Evolutionary conservation across 2,888 invertebrate genomes (phyloP), one percentile per base, ranked within the genome.

Genomic region (Lypha dubia): DNA sequence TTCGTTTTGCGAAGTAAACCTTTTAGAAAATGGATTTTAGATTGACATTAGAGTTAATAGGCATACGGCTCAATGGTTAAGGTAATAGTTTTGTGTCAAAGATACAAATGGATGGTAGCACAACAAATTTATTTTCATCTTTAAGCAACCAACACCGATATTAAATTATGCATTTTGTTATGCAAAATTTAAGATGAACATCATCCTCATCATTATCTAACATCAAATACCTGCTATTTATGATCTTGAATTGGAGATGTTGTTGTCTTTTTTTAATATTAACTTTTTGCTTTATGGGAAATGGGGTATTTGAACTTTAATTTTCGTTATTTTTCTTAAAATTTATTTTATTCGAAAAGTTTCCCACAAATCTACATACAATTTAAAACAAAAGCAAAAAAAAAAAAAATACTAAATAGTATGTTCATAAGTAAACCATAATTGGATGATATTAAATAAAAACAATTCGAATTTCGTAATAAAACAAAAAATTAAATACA

Each of bases 31-130:
- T 82, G 75, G 81, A 82, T 82, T 82, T 76, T 49, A 76, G 81
- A 82, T 82, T 82, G 81, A 82, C 81, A 82, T 82, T 82, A 82
- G 81, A 82, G 70, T 82, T 82, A 82, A 82, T 82, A 76, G 81
- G 75, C 81, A 71, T 82, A 82, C 41, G 81, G 81, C 81, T 76
- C 49, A 82, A 75, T 76, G 81, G 81, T 63, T 82, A 76, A 82
- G 81, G 81, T 82, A 82, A 82, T 82, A 82, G 81, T 82, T 76
- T 76, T 76, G 53, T 82, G 70, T 82, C 81, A 82, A 82, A 82
- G 81, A 70, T 56, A 68, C 70, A 82, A 82, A 82, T 82, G 81
- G 75, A 70, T 46, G 81, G 75, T 35, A 75, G 81, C 75, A 76
- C 63, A 56, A 76, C 58, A 46, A 82, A 82, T 82, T 82, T 82